Evolutionary conservation across 2,113 vertebrate genomes (phyloP), one percentile per base, ranked within the genome.

Genomic region (Hypomesus transpacificus): DNA sequence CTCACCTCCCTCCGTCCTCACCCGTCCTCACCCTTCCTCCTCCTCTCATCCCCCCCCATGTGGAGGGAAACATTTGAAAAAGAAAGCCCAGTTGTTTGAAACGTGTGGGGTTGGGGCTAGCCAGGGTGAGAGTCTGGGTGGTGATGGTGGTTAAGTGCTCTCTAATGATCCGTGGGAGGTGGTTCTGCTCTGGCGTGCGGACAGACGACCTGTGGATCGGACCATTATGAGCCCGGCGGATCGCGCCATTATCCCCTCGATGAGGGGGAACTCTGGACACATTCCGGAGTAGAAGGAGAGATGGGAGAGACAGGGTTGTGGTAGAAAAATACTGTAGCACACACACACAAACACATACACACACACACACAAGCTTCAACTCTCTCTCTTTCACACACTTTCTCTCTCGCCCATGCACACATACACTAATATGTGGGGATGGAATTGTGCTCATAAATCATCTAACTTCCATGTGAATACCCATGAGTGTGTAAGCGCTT

Each of bases 161-260:
- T 69, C 80, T 91, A 92, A 92, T 91, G 88, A 87, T 82, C 87
- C 89, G 82, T 86, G 83, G 89, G 86, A 82, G 82, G 71, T 84
- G 80, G 76, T 88, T 88, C 85, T 87, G 81, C 82, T 86, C 83
- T 78, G 85, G 84, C 46, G 76, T 78, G 51, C 54, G 72, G 83
- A 78, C 39, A 77, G 77, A 71, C 66, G 77, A 81, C 87, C 85
- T 80, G 75, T 68, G 80, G 87, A 87, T 89, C 82, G 69, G 80
- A 78, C 74, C 80, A 87, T 86, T 82, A 85, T 82, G 71, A 61
- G 81, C 72, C 68, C 53, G 80, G 39, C 74, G 50, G 83, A 86
- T 84, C 50, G 77, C 83, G 54, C 89, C 82, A 92, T 89, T 89
- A 89, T 89, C 80, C 84, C 81, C 75, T 78, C 85, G 84, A 86